These are phyloP conservation scores for Hypercompe scribonia DNA, from an alignment of 2,888 invertebrate genomes.

Conservation along the genomic window DNA sequence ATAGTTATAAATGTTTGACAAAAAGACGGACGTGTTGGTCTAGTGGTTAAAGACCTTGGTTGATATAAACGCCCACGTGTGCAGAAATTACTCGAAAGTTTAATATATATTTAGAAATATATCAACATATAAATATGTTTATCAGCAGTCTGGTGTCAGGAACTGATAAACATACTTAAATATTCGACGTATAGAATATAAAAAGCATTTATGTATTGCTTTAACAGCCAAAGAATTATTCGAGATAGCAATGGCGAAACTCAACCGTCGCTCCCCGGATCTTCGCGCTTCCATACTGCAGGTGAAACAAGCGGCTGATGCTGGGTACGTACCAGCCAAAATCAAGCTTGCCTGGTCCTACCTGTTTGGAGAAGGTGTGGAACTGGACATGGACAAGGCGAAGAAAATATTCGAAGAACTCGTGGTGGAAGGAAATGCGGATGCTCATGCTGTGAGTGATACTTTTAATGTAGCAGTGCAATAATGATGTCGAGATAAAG, in stretches of 20 bases:
- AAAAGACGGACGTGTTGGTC: too few species aligned
- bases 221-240: constrained; percentile 90
- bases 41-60: too few species aligned
- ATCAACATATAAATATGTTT: too few species aligned
- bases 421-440: constrained; percentile 91
- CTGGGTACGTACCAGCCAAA: constrained; percentile 93
- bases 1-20: too few species aligned
- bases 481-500: not conserved
- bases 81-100: too few species aligned
- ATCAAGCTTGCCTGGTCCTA: constrained; percentile 96
- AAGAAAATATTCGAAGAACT: constrained; percentile 91
- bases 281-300: constrained; percentile 91
- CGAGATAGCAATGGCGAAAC: constrained; percentile 89
- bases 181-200: too few species aligned
- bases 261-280: constrained; percentile 92
- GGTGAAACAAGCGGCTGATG: constrained; percentile 92
- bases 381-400: constrained; percentile 92
- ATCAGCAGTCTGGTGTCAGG: too few species aligned
- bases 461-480: not conserved
- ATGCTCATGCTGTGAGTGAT: constrained; percentile 93
- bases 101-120: too few species aligned
- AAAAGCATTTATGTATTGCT: not conserved
- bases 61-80: too few species aligned
- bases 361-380: constrained; percentile 93
- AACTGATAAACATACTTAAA: too few species aligned